Percentiles rank a stretch among this genome's conserved stretches.
phyloP scores from a whole-genome alignment of 2,113 vertebrate genomes.

The Harpagus bidentatus region DNA sequence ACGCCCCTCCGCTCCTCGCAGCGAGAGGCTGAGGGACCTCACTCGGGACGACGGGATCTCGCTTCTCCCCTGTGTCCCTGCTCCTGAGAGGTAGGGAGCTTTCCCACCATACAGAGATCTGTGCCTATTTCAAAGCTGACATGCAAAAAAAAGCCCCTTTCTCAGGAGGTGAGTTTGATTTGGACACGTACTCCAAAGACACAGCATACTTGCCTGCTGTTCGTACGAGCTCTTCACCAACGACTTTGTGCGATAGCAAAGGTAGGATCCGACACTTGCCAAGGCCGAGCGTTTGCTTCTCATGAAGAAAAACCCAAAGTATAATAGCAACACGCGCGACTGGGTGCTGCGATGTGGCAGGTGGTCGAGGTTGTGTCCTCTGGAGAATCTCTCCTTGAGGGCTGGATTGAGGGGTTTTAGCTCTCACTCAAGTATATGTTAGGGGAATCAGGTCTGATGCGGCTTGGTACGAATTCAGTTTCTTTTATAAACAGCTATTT shows the following conservation, averaged over 20 bases:
- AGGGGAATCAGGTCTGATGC: accelerated
- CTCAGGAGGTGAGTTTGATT: neutral
- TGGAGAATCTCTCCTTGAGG: neutral
- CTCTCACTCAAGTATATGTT: neutral
- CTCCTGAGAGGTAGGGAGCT: neutral
- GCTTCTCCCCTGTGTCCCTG: neutral
- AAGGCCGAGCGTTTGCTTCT: neutral
- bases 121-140: neutral
- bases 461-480: neutral
- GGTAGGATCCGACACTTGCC: neutral
- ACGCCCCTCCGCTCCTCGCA: accelerated
- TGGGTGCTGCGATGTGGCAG: accelerated
- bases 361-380: no score
- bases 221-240: accelerated
- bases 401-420: neutral
- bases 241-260: neutral
- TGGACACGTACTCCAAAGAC: neutral
- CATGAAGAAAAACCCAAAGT: neutral
- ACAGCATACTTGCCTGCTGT: neutral
- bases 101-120: neutral
- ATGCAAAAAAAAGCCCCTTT: neutral
- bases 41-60: neutral
- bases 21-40: neutral
- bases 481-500: neutral
- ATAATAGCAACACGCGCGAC: neutral